These are phyloP conservation scores for Calidris pygmaea DNA, from an alignment of 2,113 vertebrate genomes.

Conservation along the genomic window DNA sequence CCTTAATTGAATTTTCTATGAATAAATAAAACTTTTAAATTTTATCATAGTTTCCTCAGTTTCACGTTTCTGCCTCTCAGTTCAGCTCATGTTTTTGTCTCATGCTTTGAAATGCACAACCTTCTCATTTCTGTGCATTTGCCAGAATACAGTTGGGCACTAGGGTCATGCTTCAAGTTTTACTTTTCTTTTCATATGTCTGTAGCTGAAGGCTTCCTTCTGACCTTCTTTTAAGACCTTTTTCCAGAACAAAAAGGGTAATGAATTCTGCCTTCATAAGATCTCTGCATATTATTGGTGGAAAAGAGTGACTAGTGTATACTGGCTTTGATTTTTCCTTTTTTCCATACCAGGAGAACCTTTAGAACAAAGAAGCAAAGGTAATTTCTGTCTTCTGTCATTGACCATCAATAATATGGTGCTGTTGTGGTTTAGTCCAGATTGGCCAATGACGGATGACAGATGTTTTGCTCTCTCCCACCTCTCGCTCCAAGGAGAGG, in stretches of 20 bases:
- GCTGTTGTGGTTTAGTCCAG: no score
- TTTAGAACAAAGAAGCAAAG: background rate
- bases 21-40: background rate
- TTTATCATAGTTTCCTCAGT: background rate
- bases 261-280: background rate
- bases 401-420: background rate
- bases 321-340: background rate
- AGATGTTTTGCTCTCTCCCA: no score
- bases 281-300: background rate
- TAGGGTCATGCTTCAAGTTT: background rate
- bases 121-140: background rate
- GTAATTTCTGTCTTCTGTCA: background rate
- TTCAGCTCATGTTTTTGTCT: background rate
- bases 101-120: background rate
- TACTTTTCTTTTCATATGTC: background rate
- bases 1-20: background rate
- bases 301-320: background rate
- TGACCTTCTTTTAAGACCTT: background rate
- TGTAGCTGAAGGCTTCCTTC: background rate
- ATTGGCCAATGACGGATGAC: no score
- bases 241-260: background rate
- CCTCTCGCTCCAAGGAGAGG: no score
- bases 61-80: background rate
- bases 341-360: background rate
- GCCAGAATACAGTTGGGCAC: background rate